phyloP scores from a whole-genome alignment of 2,888 invertebrate species.

The Hoplodrina blanda region DNA sequence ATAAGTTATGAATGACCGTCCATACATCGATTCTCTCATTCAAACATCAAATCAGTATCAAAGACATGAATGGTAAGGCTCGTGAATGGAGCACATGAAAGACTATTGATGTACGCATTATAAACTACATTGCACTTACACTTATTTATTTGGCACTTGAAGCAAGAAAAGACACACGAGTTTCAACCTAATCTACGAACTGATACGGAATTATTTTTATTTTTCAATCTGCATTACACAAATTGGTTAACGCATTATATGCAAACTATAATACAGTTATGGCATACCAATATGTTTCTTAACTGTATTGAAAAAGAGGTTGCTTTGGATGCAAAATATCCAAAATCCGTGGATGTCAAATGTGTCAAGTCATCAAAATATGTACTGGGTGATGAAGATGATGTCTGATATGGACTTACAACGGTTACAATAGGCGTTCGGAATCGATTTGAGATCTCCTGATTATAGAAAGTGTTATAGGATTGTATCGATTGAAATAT shows the following conservation, averaged over 20 bases:
- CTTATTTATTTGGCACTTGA: constrained; percentile 34
- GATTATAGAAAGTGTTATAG: constrained; percentile 71
- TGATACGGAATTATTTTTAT: constrained; percentile 25
- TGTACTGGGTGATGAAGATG: constrained; percentile 72
- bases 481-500: constrained; percentile 71
- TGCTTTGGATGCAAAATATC: constrained; percentile 1
- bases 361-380: constrained; percentile 78
- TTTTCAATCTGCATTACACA: constrained; percentile 25
- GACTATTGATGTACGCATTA: constrained; percentile 75
- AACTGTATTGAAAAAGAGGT: constrained; percentile 23
- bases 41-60: constrained; percentile 68
- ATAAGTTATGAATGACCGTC: constrained; percentile 66
- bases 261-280: constrained; percentile 15
- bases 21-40: constrained; percentile 65
- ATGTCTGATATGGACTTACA: constrained; percentile 78
- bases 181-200: constrained; percentile 21
- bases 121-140: constrained; percentile 54
- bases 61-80: constrained; percentile 79
- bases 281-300: constrained; percentile 45
- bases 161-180: constrained; percentile 16
- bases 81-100: constrained; percentile 82
- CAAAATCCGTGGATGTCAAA: constrained; percentile 57
- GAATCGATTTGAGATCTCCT: constrained; percentile 78
- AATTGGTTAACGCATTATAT: constrained; percentile 41
- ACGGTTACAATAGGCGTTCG: constrained; percentile 77